A percentile compares a stretch with the other conserved stretches of the same genome.
Evolutionary conservation across 1,140 invertebrate genomes (phyloP).

Genomic region (Tribolium castaneum): DNA sequence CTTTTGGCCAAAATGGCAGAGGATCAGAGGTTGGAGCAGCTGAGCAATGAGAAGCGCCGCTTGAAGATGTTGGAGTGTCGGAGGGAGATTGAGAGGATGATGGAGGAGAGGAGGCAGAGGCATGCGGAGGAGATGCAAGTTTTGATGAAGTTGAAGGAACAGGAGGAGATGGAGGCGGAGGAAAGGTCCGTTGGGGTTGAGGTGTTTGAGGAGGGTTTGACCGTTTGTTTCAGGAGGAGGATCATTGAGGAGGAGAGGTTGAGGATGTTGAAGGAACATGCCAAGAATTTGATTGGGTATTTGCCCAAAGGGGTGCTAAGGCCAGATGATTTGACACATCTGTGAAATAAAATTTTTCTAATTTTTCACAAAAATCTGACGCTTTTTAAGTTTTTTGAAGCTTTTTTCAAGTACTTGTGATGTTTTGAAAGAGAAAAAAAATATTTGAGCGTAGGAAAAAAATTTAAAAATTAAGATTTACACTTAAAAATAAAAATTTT

Average conservation of each 20-base stretch:
- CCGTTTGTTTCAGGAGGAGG: slow-evolving; percentile 56
- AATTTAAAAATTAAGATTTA: no score
- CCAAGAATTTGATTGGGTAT: slow-evolving; percentile 62
- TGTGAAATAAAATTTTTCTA: no score
- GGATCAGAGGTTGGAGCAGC: slow-evolving; percentile 59
- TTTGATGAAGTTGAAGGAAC: slow-evolving; percentile 55
- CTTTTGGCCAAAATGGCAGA: slow-evolving; percentile 59
- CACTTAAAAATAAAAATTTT: no score
- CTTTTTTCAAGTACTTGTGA: no score
- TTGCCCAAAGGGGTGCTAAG: slow-evolving; percentile 62
- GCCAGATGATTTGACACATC: slow-evolving; percentile 61
- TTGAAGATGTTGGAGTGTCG: slow-evolving; percentile 60
- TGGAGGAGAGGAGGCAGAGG: slow-evolving; percentile 57
- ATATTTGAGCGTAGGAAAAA: no score
- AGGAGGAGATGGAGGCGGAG: slow-evolving; percentile 56
- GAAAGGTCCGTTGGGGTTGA: slow-evolving; percentile 53
- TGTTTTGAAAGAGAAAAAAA: no score
- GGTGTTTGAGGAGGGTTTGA: not conserved
- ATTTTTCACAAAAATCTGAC: no score
- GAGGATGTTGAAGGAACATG: slow-evolving; percentile 63
- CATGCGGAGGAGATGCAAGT: slow-evolving; percentile 59
- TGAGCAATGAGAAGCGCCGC: slow-evolving; percentile 59
- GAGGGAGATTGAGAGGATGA: slow-evolving; percentile 58
- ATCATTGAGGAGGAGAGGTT: slow-evolving; percentile 64
- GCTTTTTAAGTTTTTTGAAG: no score